Evolutionary conservation across 2,113 vertebrate genomes (phyloP), one percentile per base, ranked within the genome.

Genomic region (Cavia aperea): DNA sequence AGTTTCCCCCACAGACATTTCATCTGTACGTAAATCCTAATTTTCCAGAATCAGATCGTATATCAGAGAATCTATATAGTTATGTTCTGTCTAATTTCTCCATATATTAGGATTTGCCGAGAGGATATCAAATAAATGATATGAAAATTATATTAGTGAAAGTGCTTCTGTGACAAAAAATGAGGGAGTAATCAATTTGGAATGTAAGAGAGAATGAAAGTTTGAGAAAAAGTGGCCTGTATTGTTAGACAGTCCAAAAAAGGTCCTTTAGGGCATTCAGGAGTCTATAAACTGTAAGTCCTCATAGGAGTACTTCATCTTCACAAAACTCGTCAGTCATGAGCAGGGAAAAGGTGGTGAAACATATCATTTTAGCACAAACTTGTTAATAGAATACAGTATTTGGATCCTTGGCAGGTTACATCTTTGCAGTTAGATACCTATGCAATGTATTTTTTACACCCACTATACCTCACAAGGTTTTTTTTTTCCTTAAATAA

Each of bases 11-110:
- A 70, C 39, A 70, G 8, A 21, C 18, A 81, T 29, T 39, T 39
- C 0, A 21, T 65, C 49, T 2, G 13, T 89, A 62, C 36, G 54
- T 31, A 79, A 93, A 72, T 84, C 43, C 7, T 73, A 73, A n/a
- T 94, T 95, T 95, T 91, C 68, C 88, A n/a, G 81, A 92, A 85
- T 79, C 54, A 39, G 7, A 4, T 51, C 62, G 16, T 62, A 46
- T 87, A 43, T 77, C 54, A 77, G 23, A 29, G 31, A 15, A 8
- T 82, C n/a, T 14, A 19, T 56, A 39, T 14, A 62, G 36, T 56
- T 63, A 26, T 63, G 31, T 58, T 65, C 12, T 56, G 39, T 16
- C 58, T 77, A 10, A 60, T 88, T 86, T 90, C 6, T 5, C 11
- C 26, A 62, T 24, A 21, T 43, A 9, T 54, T 54, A 75, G 4